Conservation (phyloP, 2,113 vertebrate genomes). For the Chionodraco myersi region DNA sequence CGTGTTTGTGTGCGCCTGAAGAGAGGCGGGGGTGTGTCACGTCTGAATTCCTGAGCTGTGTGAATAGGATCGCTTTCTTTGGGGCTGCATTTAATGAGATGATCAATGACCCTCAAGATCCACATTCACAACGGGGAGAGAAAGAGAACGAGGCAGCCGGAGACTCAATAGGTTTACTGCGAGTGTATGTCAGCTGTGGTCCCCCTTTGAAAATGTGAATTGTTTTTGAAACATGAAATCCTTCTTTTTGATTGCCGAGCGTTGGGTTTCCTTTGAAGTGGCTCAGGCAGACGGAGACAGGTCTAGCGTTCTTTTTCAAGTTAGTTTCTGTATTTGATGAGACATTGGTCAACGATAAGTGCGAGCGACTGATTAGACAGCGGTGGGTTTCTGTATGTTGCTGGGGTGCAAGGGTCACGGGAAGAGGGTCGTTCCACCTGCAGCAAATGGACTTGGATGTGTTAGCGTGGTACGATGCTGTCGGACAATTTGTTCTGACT, state of each 20-base stretch:
- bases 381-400: conserved; percentile 47
- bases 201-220: conserved; percentile 76
- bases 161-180: conserved; percentile 79
- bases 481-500: conserved; percentile 83
- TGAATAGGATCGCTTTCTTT: conserved; percentile 80
- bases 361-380: conserved; percentile 56
- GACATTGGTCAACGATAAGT: conserved; percentile 63
- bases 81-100: conserved; percentile 81
- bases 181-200: conserved; percentile 76
- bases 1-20: conserved; percentile 76
- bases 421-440: conserved; percentile 61
- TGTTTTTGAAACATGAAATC: conserved; percentile 82
- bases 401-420: conserved; percentile 45
- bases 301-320: conserved; percentile 75
- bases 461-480: conserved; percentile 57
- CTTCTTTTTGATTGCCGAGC: conserved; percentile 74
- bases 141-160: conserved; percentile 66
- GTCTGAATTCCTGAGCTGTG: conserved; percentile 82
- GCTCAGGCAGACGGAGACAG: conserved; percentile 73
- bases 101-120: conserved; percentile 84
- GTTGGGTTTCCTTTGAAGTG: conserved; percentile 75
- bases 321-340: conserved; percentile 61
- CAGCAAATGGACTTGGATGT: conserved; percentile 70
- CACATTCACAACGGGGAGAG: conserved; percentile 77
- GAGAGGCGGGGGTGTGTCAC: conserved; percentile 61